Base-by-base conservation (phyloP, 1,140 invertebrate species). In the Dendroctonus valens region DNA sequence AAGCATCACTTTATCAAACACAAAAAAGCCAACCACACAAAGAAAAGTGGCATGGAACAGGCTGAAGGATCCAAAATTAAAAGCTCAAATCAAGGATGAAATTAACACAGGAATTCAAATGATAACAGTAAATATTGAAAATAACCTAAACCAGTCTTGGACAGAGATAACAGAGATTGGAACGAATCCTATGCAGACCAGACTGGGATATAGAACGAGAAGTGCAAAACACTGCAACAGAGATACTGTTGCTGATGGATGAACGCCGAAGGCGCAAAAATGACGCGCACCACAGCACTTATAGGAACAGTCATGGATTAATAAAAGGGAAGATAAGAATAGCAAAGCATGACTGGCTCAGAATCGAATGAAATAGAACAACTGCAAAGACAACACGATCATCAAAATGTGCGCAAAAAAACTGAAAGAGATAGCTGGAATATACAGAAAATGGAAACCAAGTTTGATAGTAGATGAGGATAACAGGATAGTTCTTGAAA, bases 381-480 rank as follows among this genome's bases (percentile, higher is more conserved):
- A n/a, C 7, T 11, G 7, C 37, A 55, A 26, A 41, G 14, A 40
- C 8, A 55, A 15, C 9, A 55, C 7, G 53, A 55, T 41, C 0
- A 55, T 8, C 8, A 40, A 39, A 55, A 55, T 55, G 11, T 55
- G 53, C 53, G 7, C 53, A 37, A 55, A 55, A 39, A 37, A 41
- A n/a, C 53, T 52, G 51, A 52, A 52, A 37, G 51, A 52, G 14
- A 52, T 14, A 9, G 51, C 51, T 52, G 51, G 51, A 12, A 52
- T 52, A 7, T 52, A 52, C 26, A 52, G 1, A 14, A 52, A 52
- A 14, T 14, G 12, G 51, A 52, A 0, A 52, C 51, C 51, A 52
- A 52, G 26, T 52, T 14, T 52, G 26, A 7, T 37, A 44, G 42
- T n/a, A 44, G 42, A 44, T 7, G 42, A 7, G 42, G 42, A 44